These are phyloP conservation scores for Tribolium madens DNA, from an alignment of 1,140 invertebrate genomes.

Conservation along the genomic window DNA sequence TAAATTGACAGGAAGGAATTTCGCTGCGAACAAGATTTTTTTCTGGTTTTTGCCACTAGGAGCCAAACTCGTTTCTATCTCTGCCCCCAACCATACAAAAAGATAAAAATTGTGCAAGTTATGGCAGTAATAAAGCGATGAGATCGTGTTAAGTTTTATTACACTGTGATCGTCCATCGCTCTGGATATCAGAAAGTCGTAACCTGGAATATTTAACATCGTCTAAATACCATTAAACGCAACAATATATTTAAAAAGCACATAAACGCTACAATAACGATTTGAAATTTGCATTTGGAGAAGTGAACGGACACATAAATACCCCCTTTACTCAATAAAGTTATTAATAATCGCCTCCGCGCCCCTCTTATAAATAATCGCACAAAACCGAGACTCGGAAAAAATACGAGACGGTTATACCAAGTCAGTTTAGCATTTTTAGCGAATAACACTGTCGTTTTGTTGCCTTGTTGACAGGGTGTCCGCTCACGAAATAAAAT, in stretches of 20 bases:
- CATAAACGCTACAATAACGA: conserved; percentile 35
- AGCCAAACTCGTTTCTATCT: not conserved
- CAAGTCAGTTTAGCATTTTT: conserved; percentile 35
- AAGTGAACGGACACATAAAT: conserved; percentile 37
- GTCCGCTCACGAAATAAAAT: conserved; percentile 29
- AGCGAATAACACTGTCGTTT: conserved; percentile 38
- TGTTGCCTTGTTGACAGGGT: conserved; percentile 39
- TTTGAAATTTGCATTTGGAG: conserved; percentile 35
- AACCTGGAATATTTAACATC: conserved; percentile 34
- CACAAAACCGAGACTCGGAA: conserved; percentile 5
- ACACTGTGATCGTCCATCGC: conserved; percentile 12
- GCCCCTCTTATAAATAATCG: conserved; percentile 17
- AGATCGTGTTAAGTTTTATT: conserved; percentile 36
- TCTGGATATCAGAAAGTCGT: conserved; percentile 35
- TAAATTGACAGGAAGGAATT: conserved; percentile 30
- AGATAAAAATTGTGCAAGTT: conserved; percentile 6
- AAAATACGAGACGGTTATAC: conserved; percentile 27
- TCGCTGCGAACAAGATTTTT: not conserved
- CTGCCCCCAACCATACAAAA: not conserved
- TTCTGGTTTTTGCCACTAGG: not conserved
- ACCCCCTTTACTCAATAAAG: conserved; percentile 35
- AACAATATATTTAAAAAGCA: conserved; percentile 39
- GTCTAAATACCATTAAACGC: conserved; percentile 36
- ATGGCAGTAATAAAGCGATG: conserved; percentile 21
- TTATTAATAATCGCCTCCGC: conserved; percentile 31